Base-by-base conservation (phyloP, 2,888 invertebrate species). In the Cephus rjabovi region DNA sequence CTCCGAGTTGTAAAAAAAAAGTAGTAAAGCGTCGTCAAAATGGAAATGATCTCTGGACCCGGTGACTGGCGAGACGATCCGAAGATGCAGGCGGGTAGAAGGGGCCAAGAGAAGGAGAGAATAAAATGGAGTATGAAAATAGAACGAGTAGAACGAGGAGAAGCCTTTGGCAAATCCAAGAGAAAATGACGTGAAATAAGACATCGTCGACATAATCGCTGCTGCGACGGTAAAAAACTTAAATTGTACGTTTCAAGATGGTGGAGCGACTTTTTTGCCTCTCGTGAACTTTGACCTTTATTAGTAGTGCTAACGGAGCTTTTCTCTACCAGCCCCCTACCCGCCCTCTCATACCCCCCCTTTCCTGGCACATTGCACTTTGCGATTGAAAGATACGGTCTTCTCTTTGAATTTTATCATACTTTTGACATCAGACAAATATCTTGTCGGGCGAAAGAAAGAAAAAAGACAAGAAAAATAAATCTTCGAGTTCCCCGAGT, bases 21-120 rank as follows among this genome's bases (percentile, higher is more conserved):
- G 77, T 75, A 75, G 75, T 77, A 75, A 75, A 56, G 34, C 77
- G 70, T 77, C 75, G 69, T 77, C 77, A 74, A 69, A 75, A 77
- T 77, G 75, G 75, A 77, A 77, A 77, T 77, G 70, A 75, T 40
- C 75, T 77, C 15, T 56, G n/a, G 34, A 12, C 30, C 23, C 71
- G 71, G 33, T 30, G 71, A 6, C 33, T 71, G 71, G 11, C 30
- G 30, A 71, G 71, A 71, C 4, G n/a, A 2, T 56, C 33, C 11
- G n/a, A 4, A 33, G 30, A 31, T 33, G 74, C 15, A 34, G 30
- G n/a, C 12, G 23, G 23, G 34, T 1, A 56, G 23, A 56, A 9
- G 56, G 9, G 2, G 2, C 23, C 56, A 23, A 23, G 56, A 23
- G 23, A 56, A 9, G 2, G 23, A 23, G 9, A 23, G 6, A 23